Conservation (phyloP, 2,113 vertebrate genomes). For the Mesitornis unicolor region DNA sequence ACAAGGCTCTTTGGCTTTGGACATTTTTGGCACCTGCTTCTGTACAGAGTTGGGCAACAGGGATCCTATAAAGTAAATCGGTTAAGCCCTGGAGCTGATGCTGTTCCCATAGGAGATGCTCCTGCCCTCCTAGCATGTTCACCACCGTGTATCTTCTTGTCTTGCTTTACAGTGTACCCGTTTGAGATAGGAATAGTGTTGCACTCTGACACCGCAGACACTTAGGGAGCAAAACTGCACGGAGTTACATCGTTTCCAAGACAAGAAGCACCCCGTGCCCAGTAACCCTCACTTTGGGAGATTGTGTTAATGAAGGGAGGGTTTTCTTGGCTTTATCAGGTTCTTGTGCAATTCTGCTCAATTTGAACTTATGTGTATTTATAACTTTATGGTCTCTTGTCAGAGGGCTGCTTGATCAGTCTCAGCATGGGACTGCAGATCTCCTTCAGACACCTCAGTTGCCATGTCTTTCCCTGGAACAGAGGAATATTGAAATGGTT, state of each 20-base stretch:
- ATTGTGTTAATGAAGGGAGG: neutral
- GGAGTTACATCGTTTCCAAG: neutral
- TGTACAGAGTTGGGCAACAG: neutral
- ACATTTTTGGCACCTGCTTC: neutral
- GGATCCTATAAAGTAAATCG: neutral
- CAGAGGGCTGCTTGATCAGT: neutral
- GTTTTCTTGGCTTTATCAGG: neutral
- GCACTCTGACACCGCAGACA: neutral
- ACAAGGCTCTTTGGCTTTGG: neutral
- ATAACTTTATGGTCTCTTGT: neutral
- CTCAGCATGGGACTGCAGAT: neutral
- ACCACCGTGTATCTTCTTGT: neutral
- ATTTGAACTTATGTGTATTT: neutral
- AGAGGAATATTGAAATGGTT: neutral
- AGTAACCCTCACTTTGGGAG: neutral
- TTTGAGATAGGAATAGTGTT: neutral
- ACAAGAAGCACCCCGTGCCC: neutral
- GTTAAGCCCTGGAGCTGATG: neutral
- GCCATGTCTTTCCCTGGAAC: neutral
- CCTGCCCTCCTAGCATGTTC: neutral
- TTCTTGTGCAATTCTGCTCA: neutral
- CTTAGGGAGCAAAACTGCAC: neutral
- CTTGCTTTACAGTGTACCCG: neutral
- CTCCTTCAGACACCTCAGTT: neutral
- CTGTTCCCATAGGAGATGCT: neutral